A percentile compares a stretch with the other conserved stretches of the same genome.
phyloP scores from a whole-genome alignment of 2,113 vertebrate species.

The Poecile atricapillus region DNA sequence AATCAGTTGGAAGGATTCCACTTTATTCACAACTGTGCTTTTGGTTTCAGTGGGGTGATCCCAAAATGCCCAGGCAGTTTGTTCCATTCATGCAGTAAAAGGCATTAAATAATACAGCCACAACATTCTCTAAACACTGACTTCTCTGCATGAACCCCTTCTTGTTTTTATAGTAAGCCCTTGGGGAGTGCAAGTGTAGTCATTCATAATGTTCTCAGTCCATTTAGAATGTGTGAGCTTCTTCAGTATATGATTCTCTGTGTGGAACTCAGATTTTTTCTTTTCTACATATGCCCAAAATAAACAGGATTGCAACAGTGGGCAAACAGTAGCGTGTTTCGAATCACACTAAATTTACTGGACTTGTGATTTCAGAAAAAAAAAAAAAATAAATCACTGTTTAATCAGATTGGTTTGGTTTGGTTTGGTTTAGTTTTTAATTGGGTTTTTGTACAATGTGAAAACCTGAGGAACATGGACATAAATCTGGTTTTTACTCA shows the following conservation, averaged over 20 bases:
- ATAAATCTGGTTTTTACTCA: neutral
- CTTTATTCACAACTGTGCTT: neutral
- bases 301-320: neutral
- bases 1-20: neutral
- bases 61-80: neutral
- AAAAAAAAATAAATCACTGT: neutral
- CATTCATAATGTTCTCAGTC: neutral
- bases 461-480: neutral
- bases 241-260: neutral
- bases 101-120: neutral
- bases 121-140: neutral
- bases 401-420: neutral
- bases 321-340: neutral
- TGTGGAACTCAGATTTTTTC: neutral
- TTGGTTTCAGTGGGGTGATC: constrained; percentile 1
- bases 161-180: neutral
- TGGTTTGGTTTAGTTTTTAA: neutral
- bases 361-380: neutral
- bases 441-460: neutral
- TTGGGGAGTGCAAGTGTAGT: neutral
- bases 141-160: neutral
- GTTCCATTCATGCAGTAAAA: neutral
- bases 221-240: neutral
- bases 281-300: neutral
- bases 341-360: neutral